A percentile compares a stretch with the other conserved stretches of the same genome.
These are phyloP conservation scores for Odontothrips loti DNA, from an alignment of 2,888 invertebrate genomes.

Conservation along the genomic window DNA sequence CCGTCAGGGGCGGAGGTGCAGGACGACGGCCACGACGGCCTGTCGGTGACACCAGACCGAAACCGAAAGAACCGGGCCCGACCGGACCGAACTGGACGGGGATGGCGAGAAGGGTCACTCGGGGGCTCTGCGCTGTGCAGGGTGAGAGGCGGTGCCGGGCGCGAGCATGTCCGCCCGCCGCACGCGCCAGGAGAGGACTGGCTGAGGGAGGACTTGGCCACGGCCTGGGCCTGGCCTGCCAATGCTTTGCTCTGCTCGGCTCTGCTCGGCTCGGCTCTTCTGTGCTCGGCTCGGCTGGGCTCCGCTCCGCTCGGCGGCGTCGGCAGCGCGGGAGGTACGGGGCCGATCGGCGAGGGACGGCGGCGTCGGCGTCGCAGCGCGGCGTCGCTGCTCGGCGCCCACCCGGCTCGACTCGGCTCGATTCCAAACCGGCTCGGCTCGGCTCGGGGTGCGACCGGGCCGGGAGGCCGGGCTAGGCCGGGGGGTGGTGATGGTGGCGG, in stretches of 20 bases:
- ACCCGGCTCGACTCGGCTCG: too few species aligned
- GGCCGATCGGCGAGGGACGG: neutral
- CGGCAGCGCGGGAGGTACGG: slow-evolving; percentile 30
- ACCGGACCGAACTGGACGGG: neutral
- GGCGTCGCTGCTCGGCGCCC: neutral
- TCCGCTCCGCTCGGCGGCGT: slow-evolving; percentile 43
- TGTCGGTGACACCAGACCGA: neutral
- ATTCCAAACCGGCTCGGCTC: too few species aligned
- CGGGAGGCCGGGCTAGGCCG: too few species aligned
- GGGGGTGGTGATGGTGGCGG: too few species aligned
- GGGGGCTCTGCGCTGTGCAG: neutral
- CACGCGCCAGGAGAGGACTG: neutral
- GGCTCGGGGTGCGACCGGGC: too few species aligned
- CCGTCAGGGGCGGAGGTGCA: neutral
- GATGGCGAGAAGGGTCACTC: neutral
- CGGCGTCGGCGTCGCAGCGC: neutral
- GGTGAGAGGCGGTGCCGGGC: neutral
- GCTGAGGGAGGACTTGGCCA: neutral
- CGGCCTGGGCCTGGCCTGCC: neutral
- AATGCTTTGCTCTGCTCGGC: slow-evolving; percentile 36
- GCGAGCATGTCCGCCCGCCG: slow-evolving; percentile 8
- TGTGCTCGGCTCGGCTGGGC: slow-evolving; percentile 38
- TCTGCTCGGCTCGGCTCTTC: too few species aligned
- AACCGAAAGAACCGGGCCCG: neutral
- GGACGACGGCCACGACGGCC: neutral